Evolutionary conservation across 1,140 invertebrate species (phyloP), one percentile per base, ranked within the genome.

Genomic region (Linepithema humile): DNA sequence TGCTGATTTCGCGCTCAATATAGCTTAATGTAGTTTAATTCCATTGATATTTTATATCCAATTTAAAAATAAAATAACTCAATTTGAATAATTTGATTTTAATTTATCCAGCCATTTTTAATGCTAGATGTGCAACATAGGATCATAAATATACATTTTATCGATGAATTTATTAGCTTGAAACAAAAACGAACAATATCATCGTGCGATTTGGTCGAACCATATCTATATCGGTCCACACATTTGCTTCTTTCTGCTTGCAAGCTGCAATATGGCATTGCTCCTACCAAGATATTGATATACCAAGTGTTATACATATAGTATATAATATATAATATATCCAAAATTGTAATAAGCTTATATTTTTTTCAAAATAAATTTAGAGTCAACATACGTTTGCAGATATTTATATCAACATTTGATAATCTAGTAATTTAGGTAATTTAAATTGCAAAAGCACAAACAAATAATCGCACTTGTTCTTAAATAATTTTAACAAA

Each of bases 231-330:
- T 29, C 48, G n/a, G 26, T 43, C 29, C 26, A 26, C 40, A 48
- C 29, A 35, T 55, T 80, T 69, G 48, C 23, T 57, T 57, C 50
- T 35, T 43, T 43, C 45, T 15, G 17, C 35, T 53, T 12, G 75
- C 48, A 75, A n/a, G 2, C 55, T 45, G 38, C 26, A 40, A 10
- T 17, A 50, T 48, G 59, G 26, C 59, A 53, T 67, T 53, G 74
- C 43, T 43, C 48, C 32, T 65, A 50, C 15, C 48, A 29, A 55
- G 48, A 69, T 80, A 80, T 69, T 55, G 75, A 69, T 40, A 80
- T 69, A 69, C 62, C 62, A 43, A 48, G 17, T 69, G 64, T 69
- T 29, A 15, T 20, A 26, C 48, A 40, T 45, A 43, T 43, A 12
- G 0, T 3, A 45, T 15, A 45, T 45, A 45, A 1, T 12, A 15